Base-by-base conservation (phyloP, 2,888 invertebrate species). In the Meganola albula region DNA sequence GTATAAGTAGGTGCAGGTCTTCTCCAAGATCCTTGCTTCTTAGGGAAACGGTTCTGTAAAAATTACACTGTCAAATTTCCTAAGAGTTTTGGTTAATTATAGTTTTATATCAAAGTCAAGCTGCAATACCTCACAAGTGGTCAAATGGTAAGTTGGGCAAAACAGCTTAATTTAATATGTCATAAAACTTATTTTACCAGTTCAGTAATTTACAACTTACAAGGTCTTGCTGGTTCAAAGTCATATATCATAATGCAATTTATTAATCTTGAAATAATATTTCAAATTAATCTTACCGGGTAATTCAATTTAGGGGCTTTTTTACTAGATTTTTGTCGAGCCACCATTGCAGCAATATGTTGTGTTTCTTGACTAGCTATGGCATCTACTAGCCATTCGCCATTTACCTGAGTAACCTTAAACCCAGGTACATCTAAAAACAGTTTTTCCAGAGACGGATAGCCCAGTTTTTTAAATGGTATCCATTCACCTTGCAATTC, bases 401-500 rank as follows among this genome's bases (percentile, higher is more conserved):
- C 88, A 59, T 87, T 80, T 10, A 59, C 60, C 47, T 77, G 76
- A n/a, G 75, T 75, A 5, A 87, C 71, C 51, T 85, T 87, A 54
- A 91, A 83, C 13, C 88, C 87, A 7, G 90, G 88, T 10, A 88
- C 85, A 42, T 85, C 85, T 18, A 72, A 54, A 35, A 93, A 75
- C 40, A 93, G 80, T 20, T 89, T 88, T 37, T 90, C 88, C 5
- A 92, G 67, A 5, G 75, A 73, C 21, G 71, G 55, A 67, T 82
- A 92, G 3, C 92, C 92, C 33, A 91, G 71, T 48, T 80, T 79
- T 36, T 69, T 75, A 52, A 73, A 92, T 4, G 92, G 92, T 50
- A 93, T 89, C 48, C 74, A 73, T 58, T 87, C 87, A 12, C 91
- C 91, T 61, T 91, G 89, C 12, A 92, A 64, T 47, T 87, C 87